Evolutionary conservation across 2,113 vertebrate genomes (phyloP).

Genomic region (Tachuris rubrigastra): DNA sequence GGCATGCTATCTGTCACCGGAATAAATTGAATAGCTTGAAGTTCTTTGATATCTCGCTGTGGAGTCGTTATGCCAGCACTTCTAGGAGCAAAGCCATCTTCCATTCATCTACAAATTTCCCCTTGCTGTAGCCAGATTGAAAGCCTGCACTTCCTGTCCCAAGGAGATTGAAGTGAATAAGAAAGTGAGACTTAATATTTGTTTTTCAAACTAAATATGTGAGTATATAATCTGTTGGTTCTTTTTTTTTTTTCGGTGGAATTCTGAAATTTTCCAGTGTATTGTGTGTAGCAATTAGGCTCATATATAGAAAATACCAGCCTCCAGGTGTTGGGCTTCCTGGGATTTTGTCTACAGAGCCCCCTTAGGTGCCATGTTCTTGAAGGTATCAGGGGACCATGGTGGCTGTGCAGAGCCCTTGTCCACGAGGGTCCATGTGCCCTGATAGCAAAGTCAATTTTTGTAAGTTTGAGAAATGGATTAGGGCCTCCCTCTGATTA

Average conservation of each 20-base stretch:
- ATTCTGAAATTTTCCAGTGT: neutral
- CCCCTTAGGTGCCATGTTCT: neutral
- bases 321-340: neutral
- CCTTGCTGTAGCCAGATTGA: neutral
- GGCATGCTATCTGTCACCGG: neutral
- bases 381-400: rapidly evolving
- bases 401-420: neutral
- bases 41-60: neutral
- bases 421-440: rapidly evolving
- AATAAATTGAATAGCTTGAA: constrained; percentile 48
- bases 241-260: neutral
- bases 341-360: neutral
- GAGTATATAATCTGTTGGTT: neutral
- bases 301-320: neutral
- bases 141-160: constrained; percentile 10
- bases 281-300: neutral
- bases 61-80: constrained; percentile 5
- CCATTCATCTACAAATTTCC: constrained; percentile 44
- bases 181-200: neutral
- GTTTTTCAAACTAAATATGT: neutral
- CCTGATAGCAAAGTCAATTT: neutral
- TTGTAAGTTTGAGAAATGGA: neutral
- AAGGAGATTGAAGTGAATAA: neutral
- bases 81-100: constrained; percentile 53
- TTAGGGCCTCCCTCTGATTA: neutral